Evolutionary conservation across 2,797 vertebrate species (phyloP).

Genomic region (Eptatretus atami): DNA sequence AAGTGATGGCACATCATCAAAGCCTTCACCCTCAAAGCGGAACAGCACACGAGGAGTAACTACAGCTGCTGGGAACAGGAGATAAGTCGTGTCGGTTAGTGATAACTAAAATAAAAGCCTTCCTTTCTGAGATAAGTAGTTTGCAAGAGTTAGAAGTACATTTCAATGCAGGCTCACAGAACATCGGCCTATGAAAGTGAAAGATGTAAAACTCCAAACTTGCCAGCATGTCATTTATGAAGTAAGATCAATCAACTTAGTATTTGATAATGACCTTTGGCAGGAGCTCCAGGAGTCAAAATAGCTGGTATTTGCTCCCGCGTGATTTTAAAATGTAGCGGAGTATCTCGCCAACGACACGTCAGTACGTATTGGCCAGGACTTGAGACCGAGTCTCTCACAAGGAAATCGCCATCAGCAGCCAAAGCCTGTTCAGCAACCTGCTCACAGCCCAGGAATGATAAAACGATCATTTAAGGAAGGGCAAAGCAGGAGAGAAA

Average conservation of each 20-base stretch:
- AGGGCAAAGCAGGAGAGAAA: no score
- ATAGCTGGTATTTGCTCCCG: slow-evolving; percentile 64
- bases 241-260: no score
- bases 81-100: no score
- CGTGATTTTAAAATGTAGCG: slow-evolving; percentile 68
- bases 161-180: no score
- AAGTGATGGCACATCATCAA: slow-evolving; percentile 53
- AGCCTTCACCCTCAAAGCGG: slow-evolving; percentile 55
- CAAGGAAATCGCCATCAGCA: slow-evolving; percentile 64
- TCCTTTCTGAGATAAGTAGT: no score
- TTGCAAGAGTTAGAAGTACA: no score
- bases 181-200: no score
- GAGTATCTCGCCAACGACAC: slow-evolving; percentile 59
- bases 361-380: slow-evolving; percentile 64
- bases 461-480: no score
- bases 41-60: slow-evolving; percentile 35
- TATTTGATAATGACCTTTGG: neutral
- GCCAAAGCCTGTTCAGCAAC: slow-evolving; percentile 60
- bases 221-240: no score
- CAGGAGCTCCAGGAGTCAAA: slow-evolving; percentile 20
- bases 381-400: slow-evolving; percentile 59
- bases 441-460: slow-evolving; percentile 13
- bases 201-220: no score
- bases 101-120: no score
- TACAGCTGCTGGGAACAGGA: no score